These are phyloP conservation scores for Peromyscus maniculatus DNA, from an alignment of 2,113 vertebrate species.

Conservation along the genomic window DNA sequence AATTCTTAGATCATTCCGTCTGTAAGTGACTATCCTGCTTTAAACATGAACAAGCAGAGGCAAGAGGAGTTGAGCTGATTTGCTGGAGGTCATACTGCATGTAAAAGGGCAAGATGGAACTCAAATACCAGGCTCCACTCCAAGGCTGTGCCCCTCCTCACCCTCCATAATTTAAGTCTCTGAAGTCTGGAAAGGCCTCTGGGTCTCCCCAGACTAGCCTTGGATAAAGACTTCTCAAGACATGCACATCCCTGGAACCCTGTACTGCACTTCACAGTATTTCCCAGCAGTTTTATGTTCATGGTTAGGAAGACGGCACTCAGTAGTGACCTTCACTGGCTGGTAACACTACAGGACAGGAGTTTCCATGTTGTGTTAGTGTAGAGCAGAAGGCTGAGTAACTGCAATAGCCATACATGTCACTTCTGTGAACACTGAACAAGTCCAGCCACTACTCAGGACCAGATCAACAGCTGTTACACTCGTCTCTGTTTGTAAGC, in stretches of 20 bases:
- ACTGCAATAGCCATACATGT: not conserved
- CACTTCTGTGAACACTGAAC: not conserved
- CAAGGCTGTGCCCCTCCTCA: not conserved
- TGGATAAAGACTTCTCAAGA: not conserved
- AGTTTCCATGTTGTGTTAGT: not conserved
- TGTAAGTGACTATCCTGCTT: not conserved
- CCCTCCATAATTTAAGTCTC: not conserved
- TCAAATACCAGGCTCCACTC: not conserved
- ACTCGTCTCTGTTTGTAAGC: not conserved
- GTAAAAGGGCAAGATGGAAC: not conserved
- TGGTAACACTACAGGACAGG: not conserved
- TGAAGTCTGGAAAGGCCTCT: not conserved
- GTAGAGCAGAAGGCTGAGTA: not conserved
- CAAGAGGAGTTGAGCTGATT: not conserved
- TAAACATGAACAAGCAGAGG: not conserved
- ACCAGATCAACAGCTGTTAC: not conserved
- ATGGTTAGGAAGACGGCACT: not conserved
- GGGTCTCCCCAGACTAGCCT: not conserved
- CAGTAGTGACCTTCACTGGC: not conserved
- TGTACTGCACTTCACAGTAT: not conserved
- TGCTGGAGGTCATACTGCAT: not conserved
- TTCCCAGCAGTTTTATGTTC: not conserved
- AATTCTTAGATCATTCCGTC: not conserved
- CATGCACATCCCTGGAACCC: not conserved
- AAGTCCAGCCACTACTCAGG: not conserved